These are phyloP conservation scores for Marmota flaviventris DNA, from an alignment of 2,113 vertebrate genomes.

Conservation along the genomic window DNA sequence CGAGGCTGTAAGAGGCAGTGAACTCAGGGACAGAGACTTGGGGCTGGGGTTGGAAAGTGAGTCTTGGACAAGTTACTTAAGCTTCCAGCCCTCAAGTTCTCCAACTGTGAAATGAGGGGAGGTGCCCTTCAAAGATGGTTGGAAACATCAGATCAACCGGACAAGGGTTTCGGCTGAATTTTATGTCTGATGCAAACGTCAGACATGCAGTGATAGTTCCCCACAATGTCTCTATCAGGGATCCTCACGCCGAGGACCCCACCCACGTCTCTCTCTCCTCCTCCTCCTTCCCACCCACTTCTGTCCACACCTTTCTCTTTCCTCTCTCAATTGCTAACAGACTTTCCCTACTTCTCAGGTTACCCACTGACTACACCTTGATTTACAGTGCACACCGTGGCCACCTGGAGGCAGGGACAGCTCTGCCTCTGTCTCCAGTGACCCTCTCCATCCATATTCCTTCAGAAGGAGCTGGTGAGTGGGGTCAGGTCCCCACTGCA, in stretches of 20 bases:
- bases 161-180: neutral
- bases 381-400: too few relatives aligned
- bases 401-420: too few relatives aligned
- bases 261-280: neutral
- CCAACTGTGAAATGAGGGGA: neutral
- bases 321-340: neutral
- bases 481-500: neutral
- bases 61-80: neutral
- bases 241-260: too few relatives aligned
- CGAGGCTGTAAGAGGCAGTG: neutral
- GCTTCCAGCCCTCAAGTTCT: neutral
- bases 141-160: neutral
- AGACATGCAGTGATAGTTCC: neutral
- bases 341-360: neutral
- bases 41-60: neutral
- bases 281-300: too few relatives aligned
- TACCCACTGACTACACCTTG: too few relatives aligned
- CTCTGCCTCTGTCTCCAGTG: too few relatives aligned
- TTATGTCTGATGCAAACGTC: neutral
- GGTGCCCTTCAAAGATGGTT: neutral
- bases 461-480: neutral
- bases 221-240: neutral
- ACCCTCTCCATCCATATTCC: neutral
- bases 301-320: neutral
- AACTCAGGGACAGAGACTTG: rapidly evolving